A percentile compares a stretch with the other conserved stretches of the same genome.
These are phyloP conservation scores for Petrocephalus microphthalmus DNA, from an alignment of 2,113 vertebrate species.

Conservation along the genomic window DNA sequence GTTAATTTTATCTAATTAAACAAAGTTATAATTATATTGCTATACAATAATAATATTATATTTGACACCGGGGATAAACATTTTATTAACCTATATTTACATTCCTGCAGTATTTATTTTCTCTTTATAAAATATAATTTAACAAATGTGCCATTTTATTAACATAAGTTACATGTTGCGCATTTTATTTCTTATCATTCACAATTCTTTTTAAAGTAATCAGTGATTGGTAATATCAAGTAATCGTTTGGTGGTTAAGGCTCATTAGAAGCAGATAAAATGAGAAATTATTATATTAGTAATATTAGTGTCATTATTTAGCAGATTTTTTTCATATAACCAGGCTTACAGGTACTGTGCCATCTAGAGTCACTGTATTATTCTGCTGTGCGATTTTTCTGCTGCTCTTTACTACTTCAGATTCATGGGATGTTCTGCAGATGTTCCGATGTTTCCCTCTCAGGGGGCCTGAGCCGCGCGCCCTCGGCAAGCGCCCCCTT, in stretches of 20 bases:
- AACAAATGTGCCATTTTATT: not conserved
- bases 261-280: not conserved
- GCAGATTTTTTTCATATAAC: not conserved
- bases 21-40: not conserved
- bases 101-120: not conserved
- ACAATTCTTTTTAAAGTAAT: not conserved
- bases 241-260: not conserved
- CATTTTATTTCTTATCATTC: not conserved
- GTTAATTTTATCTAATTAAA: not conserved
- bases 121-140: not conserved
- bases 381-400: not conserved
- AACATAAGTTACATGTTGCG: not conserved
- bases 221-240: not conserved
- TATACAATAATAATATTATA: not conserved
- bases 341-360: not conserved
- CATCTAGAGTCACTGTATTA: not conserved
- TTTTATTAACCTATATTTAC: not conserved
- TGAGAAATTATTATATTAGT: not conserved
- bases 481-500: not conserved
- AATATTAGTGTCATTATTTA: not conserved
- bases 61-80: not conserved
- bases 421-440: not conserved
- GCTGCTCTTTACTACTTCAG: not conserved
- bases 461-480: not conserved
- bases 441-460: not conserved